Percentiles rank a stretch among this genome's conserved stretches.
Evolutionary conservation across 2,113 vertebrate genomes (phyloP).

Genomic region (Miniopterus natalensis): DNA sequence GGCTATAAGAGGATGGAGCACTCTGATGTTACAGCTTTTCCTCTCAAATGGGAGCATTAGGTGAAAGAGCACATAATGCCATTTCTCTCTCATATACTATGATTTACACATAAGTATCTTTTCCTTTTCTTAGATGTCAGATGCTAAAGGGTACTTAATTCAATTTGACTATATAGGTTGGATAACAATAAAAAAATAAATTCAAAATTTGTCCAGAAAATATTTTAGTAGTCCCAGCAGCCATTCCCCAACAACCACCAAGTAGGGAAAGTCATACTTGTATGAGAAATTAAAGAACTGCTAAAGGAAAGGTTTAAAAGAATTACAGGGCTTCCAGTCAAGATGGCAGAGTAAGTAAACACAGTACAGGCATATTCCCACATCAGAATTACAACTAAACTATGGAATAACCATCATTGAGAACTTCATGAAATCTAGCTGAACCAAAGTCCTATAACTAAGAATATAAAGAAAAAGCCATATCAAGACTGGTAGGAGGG

Average conservation of each 20-base stretch:
- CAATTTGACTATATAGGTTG: not conserved
- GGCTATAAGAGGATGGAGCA: not conserved
- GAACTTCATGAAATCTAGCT: not conserved
- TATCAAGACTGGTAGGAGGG: not conserved
- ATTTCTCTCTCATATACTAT: not conserved
- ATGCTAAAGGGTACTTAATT: constrained; percentile 13
- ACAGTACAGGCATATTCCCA: not conserved
- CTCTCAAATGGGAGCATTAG: not conserved
- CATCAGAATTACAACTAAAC: not conserved
- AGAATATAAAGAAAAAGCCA: not conserved
- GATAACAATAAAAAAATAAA: not conserved
- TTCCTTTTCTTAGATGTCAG: constrained; percentile 33
- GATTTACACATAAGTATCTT: not conserved
- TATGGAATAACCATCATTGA: not conserved
- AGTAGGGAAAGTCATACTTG: not conserved
- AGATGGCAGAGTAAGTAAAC: not conserved
- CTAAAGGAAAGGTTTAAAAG: not conserved
- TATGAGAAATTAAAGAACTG: constrained; percentile 24
- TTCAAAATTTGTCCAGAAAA: not conserved
- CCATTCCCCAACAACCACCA: not conserved
- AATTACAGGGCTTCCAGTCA: not conserved
- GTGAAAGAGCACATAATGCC: not conserved
- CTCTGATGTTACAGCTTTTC: not conserved
- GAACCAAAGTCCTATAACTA: not conserved
- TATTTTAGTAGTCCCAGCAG: constrained; percentile 13